Percentiles rank a stretch among this genome's conserved stretches.
Conservation (phyloP, 2,113 vertebrate species). For the Cephalopterus ornatus region DNA sequence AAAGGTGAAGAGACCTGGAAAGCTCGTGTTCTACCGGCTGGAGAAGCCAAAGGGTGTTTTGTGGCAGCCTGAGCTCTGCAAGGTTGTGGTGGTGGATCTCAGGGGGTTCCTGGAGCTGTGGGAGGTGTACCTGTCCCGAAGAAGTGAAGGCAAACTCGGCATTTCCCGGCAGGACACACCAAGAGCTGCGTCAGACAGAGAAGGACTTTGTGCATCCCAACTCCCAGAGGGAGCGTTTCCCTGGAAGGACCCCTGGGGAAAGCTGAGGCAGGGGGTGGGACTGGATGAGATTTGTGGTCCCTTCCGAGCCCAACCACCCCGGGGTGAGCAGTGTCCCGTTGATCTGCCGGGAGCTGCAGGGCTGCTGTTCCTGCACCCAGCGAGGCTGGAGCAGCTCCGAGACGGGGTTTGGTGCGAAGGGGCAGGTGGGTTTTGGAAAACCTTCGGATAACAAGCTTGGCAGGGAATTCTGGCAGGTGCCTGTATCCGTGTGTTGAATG, state of each 20-base stretch:
- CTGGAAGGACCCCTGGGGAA: neutral
- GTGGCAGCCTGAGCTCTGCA: neutral
- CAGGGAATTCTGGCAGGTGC: too few species aligned
- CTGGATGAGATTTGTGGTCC: neutral
- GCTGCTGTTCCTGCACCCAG: rapidly evolving
- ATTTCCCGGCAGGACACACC: neutral
- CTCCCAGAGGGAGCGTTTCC: neutral
- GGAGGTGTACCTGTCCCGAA: neutral
- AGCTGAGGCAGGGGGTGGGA: neutral
- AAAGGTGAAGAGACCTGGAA: neutral
- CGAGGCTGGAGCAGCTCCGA: neutral
- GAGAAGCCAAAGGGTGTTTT: neutral
- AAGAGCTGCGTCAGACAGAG: neutral
- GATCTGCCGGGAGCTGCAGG: rapidly evolving
- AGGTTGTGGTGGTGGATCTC: neutral
- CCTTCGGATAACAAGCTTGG: neutral
- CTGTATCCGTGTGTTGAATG: rapidly evolving
- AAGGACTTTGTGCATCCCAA: neutral
- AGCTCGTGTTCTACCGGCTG: neutral
- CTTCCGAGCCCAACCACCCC: neutral
- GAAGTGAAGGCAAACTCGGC: neutral
- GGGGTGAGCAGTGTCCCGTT: neutral
- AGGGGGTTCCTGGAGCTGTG: neutral
- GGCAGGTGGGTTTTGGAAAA: neutral
- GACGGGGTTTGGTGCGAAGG: rapidly evolving